Conservation (phyloP, 1,140 invertebrate genomes). For the Nixonia krombeini region DNA sequence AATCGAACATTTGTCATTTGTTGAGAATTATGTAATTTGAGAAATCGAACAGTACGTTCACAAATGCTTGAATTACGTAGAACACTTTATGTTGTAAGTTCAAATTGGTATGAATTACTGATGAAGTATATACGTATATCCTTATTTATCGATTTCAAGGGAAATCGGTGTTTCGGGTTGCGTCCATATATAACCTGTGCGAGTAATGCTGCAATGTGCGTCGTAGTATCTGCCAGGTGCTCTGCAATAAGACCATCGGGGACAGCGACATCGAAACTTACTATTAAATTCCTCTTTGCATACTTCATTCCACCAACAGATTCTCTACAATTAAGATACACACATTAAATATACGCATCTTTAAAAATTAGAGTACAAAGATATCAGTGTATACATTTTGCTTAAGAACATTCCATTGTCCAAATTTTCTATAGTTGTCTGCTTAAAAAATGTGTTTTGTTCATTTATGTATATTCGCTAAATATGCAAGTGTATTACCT, state of each 20-base stretch:
- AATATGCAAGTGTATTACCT: constrained; percentile 71
- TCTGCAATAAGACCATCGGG: constrained; percentile 88
- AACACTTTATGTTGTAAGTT: too few relatives aligned
- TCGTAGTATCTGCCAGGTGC: constrained; percentile 91
- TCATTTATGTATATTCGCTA: constrained; percentile 13
- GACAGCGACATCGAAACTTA: constrained; percentile 88
- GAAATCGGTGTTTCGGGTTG: constrained; percentile 76
- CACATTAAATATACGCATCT: too few relatives aligned
- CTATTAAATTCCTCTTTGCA: constrained; percentile 93
- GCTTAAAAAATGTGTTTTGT: too few relatives aligned
- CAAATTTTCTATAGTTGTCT: not conserved
- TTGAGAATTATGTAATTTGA: too few relatives aligned
- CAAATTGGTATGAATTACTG: too few relatives aligned
- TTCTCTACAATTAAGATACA: constrained; percentile 81
- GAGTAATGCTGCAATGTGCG: constrained; percentile 90
- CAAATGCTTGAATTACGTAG: too few relatives aligned
- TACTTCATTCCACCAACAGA: constrained; percentile 93
- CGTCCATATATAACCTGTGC: constrained; percentile 90
- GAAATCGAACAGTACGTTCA: too few relatives aligned
- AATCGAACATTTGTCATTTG: too few relatives aligned
- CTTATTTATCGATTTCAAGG: constrained; percentile 49
- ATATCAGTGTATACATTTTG: constrained; percentile 16
- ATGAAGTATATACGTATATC: not conserved
- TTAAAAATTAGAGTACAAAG: too few relatives aligned
- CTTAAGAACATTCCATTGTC: not conserved